Evolutionary conservation across 92 coral and sea anemone species (phyloP), one percentile per base, ranked within the genome.

Genomic region (Epizoanthus rinbou): DNA sequence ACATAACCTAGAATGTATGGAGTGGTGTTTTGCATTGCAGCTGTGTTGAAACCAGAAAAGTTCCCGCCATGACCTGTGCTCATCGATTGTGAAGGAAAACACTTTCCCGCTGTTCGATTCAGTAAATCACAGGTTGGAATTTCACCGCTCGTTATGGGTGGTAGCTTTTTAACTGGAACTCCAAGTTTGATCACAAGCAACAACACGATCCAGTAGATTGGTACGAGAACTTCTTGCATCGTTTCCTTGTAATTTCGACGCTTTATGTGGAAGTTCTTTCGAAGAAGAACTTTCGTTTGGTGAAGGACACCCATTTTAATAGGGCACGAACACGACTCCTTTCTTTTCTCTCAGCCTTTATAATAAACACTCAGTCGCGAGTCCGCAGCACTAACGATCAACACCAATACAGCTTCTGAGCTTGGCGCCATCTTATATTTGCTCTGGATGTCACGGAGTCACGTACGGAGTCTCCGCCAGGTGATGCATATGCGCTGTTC

Each of bases 171-270:
- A 0, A 80, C 57, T 50, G 43, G 80, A 1, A 85, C 85, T 0
- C 82, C 76, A 7, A 79, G 71, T 74, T 80, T 88, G 39, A 94
- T 88, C 0, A 82, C 67, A 1, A 92, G 76, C 10, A 94, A 82
- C 7, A 94, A 84, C 3, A 86, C 15, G 18, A 92, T 81, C 92
- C 94, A 94, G 84, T 87, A 94, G 17, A 94, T 84, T 8, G 98
- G 98, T 11, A 92, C 82, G 5, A 94, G 74, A 47, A 94, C 68
- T 74, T 94, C 98, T 84, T 92, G 98, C 24, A 92, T 9, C 10
- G 96, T 92, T 64, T 90, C 87, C 64, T 84, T 87, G 67, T 87
- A 82, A 81, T 94, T 89, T 73, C 98, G 87, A 16, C 83, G 89
- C 74, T 94, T 94, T 74, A 88, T 82, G 70, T 80, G 88, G 53